Evolutionary conservation across 2,113 vertebrate genomes (phyloP).

Genomic region (Hylia prasina): DNA sequence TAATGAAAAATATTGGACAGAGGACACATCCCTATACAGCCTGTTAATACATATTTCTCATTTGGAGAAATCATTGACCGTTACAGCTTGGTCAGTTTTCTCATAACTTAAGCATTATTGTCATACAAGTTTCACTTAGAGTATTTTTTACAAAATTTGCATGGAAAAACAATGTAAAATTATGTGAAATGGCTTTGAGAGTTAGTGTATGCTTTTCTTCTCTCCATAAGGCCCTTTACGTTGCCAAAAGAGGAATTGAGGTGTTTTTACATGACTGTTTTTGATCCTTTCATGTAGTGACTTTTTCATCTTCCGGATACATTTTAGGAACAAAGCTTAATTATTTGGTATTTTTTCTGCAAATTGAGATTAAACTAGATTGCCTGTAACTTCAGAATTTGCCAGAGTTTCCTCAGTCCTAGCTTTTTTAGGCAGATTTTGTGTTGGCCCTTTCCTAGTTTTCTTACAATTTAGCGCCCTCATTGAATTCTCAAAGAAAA

Average conservation of each 20-base stretch:
- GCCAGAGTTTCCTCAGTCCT: not conserved
- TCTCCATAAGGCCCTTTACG: not conserved
- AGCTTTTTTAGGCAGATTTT: not conserved
- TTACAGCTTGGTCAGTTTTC: not conserved
- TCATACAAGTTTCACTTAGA: not conserved
- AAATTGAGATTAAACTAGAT: not conserved
- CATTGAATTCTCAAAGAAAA: not conserved
- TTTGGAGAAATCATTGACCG: not conserved
- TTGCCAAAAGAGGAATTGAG: not conserved
- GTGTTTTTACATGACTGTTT: not conserved
- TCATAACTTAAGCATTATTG: not conserved
- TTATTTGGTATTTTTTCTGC: not conserved
- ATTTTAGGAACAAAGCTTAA: not conserved
- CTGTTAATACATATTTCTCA: not conserved
- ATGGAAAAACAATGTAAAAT: not conserved
- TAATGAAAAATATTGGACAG: not conserved
- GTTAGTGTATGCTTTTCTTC: not conserved
- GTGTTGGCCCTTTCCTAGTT: not conserved
- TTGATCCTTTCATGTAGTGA: not conserved
- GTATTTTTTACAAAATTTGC: not conserved
- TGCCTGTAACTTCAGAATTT: not conserved
- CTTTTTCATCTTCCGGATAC: not conserved
- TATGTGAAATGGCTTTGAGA: not conserved
- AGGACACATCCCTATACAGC: not conserved
- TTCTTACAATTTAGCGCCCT: not conserved